A percentile compares a stretch with the other conserved stretches of the same genome.
Conservation (phyloP, 2,113 vertebrate genomes). For the Macquaria ambigua region DNA sequence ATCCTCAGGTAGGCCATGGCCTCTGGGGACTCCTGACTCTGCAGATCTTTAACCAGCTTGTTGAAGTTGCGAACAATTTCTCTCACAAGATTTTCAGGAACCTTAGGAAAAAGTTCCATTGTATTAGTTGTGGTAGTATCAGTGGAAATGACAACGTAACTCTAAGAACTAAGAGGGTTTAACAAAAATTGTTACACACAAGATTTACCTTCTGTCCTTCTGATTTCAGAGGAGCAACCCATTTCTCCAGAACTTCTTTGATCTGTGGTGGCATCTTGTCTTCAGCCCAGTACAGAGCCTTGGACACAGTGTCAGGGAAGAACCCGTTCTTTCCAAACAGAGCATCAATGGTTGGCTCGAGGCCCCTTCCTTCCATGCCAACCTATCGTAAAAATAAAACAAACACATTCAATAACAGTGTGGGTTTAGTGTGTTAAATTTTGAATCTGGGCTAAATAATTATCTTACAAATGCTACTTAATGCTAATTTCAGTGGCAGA, state of each 20-base stretch:
- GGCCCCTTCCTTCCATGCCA: conserved; percentile 92
- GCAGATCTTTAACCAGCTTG: conserved; percentile 88
- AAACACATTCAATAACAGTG: conserved; percentile 8
- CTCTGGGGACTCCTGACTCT: conserved; percentile 87
- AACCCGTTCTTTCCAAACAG: conserved; percentile 93
- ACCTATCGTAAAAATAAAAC: conserved; percentile 79
- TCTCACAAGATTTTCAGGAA: conserved; percentile 85
- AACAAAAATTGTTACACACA: background rate
- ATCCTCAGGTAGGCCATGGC: conserved; percentile 91
- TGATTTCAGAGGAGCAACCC: conserved; percentile 81
- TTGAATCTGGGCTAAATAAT: background rate
- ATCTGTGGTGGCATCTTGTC: conserved; percentile 87
- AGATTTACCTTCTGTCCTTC: conserved; percentile 73
- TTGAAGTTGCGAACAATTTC: conserved; percentile 86
- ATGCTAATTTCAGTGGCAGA: background rate
- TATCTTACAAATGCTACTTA: background rate
- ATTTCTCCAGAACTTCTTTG: conserved; percentile 87
- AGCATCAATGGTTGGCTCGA: conserved; percentile 91
- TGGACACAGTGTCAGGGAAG: conserved; percentile 91
- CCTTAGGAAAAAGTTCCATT: conserved; percentile 42
- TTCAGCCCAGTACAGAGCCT: conserved; percentile 90
- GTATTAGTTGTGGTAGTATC: conserved; percentile 1
- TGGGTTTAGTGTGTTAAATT: background rate
- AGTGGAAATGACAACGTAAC: background rate
- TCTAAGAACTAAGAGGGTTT: background rate